These are phyloP conservation scores for Sabellastarte sp. DNA, from an alignment of 2,888 invertebrate species.

Conservation along the genomic window DNA sequence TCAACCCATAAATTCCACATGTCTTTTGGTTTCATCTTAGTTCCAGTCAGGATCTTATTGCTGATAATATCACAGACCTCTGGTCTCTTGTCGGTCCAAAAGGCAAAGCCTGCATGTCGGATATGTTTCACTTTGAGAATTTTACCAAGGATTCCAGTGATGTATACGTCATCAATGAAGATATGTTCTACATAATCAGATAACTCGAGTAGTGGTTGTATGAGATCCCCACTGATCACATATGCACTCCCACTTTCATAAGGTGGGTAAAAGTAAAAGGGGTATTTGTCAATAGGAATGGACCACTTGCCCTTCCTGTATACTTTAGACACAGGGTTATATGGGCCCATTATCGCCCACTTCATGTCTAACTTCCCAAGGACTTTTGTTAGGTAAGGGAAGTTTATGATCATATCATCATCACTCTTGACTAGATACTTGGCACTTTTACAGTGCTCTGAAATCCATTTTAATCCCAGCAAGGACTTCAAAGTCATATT, in stretches of 20 bases:
- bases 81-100: constrained; percentile 20
- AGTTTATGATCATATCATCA: constrained; percentile 33
- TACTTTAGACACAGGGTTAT: constrained; percentile 20
- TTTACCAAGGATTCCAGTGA: constrained; percentile 32
- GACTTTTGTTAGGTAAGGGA: constrained; percentile 22
- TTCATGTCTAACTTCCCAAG: constrained; percentile 11
- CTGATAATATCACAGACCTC: constrained; percentile 21
- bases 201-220: constrained; percentile 16
- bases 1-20: constrained; percentile 15
- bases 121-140: constrained; percentile 26
- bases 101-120: constrained; percentile 26
- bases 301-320: constrained; percentile 25
- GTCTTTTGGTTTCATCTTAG: constrained; percentile 13
- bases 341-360: constrained; percentile 27
- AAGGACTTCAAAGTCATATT: constrained; percentile 34
- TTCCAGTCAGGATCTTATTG: constrained; percentile 19
- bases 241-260: constrained; percentile 31
- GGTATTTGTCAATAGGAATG: constrained; percentile 18
- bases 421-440: constrained; percentile 31
- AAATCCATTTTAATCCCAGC: constrained; percentile 28
- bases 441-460: constrained; percentile 19
- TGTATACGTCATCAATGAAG: constrained; percentile 35
- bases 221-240: constrained; percentile 27
- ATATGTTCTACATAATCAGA: constrained; percentile 28
- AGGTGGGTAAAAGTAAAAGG: constrained; percentile 25